Evolutionary conservation across 2,888 invertebrate genomes (phyloP), one percentile per base, ranked within the genome.

Genomic region (Chaetoderma sp.): DNA sequence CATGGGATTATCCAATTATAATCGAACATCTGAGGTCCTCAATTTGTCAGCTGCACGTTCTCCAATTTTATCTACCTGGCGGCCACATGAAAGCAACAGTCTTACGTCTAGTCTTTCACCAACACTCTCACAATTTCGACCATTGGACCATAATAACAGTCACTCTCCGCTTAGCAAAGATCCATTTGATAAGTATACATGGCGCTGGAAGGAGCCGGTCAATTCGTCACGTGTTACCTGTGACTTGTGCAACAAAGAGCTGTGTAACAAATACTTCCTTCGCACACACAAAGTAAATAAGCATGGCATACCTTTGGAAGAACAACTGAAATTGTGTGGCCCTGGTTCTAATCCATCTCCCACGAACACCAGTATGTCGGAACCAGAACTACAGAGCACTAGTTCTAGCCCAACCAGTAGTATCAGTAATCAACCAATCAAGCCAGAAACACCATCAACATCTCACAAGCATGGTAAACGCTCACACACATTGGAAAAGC

Each of bases 191-290:
- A 79, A 75, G 42, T 72, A 71, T 33, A 72, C 78, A 5, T 80
- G 79, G 78, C 70, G 79, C 55, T 84, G 82, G 83, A 84, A 82
- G 69, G 84, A 85, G 65, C 83, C 84, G 16, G 77, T 77, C 36
- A 83, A 83, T 68, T 76, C 81, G 0, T 76, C 80, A 30, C 68
- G 85, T 8, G 85, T 85, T 21, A 80, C 78, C 30, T 86, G 86
- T 74, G 85, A 84, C 23, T 73, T 86, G 61, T 86, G 86, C 70
- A 83, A 82, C 76, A 86, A 86, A 72, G 85, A 86, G 72, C 76
- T 86, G 57, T 86, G 86, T 73, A 86, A 86, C 72, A 86, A 85
- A 69, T 86, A 86, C 70, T 86, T 86, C 70, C 73, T 86, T 63
- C 81, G 83, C 50, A 84, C 85, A 16, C 86, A 86, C 72, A 84